Percentiles rank a stretch among this genome's conserved stretches.
Conservation (phyloP, 1,140 invertebrate species). For the Plectrocnemia conspersa region DNA sequence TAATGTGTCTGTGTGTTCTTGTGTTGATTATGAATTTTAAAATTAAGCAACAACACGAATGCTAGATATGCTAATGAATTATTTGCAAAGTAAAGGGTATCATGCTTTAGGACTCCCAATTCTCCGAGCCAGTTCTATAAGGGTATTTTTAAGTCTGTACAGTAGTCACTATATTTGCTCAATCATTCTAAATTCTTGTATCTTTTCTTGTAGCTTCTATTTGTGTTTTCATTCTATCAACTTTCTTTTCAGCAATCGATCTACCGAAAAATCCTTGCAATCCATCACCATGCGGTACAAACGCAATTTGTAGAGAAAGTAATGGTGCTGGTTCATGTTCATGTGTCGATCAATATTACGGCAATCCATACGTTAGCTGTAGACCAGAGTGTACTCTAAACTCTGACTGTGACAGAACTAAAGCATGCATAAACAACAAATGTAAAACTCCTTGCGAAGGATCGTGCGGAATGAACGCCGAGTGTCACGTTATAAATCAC, state of each 20-base stretch:
- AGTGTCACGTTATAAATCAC: constrained; percentile 79
- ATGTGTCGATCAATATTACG: constrained; percentile 73
- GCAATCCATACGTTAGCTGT: constrained; percentile 77
- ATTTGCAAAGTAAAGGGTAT: too few species aligned
- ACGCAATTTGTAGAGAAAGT: constrained; percentile 72
- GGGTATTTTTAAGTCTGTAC: too few species aligned
- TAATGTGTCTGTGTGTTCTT: too few species aligned
- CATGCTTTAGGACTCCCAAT: too few species aligned
- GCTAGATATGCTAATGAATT: too few species aligned
- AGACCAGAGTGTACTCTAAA: constrained; percentile 79
- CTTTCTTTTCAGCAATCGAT: constrained; percentile 46
- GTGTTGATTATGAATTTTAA: too few species aligned
- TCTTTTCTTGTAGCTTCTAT: background rate
- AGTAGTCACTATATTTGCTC: too few species aligned
- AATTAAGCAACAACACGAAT: too few species aligned
- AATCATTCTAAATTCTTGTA: background rate
- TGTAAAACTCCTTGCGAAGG: constrained; percentile 76
- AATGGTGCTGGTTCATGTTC: constrained; percentile 74
- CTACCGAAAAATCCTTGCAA: constrained; percentile 63
- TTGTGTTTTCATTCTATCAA: constrained; percentile 10
- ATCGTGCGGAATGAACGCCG: constrained; percentile 73
- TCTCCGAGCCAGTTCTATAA: too few species aligned
- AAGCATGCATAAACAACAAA: constrained; percentile 77
- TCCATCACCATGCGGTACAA: constrained; percentile 77
- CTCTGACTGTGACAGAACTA: constrained; percentile 66